A percentile compares a stretch with the other conserved stretches of the same genome.
These are phyloP conservation scores for Sebastolobus alascanus DNA, from an alignment of 2,797 vertebrate species.

Conservation along the genomic window DNA sequence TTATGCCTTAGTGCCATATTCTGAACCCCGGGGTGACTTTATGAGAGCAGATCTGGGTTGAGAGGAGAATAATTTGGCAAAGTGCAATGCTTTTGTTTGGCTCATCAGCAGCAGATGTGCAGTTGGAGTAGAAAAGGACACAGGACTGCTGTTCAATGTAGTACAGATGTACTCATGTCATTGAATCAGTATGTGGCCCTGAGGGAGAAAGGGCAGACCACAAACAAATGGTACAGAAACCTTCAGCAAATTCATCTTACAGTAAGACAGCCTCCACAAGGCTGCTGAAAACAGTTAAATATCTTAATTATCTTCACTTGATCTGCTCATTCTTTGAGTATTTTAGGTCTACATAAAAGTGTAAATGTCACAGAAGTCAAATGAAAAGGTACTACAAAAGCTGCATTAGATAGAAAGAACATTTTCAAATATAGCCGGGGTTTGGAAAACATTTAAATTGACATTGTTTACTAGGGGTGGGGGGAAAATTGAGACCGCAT, in stretches of 20 bases:
- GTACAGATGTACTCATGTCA: constrained; percentile 83
- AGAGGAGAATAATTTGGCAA: constrained; percentile 70
- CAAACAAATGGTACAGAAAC: constrained; percentile 70
- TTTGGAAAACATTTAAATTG: background rate
- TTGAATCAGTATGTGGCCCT: constrained; percentile 79
- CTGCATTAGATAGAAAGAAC: background rate
- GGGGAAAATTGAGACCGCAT: no score
- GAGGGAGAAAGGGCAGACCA: constrained; percentile 63
- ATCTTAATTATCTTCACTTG: constrained; percentile 11
- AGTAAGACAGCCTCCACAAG: constrained; percentile 21
- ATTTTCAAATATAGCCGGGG: background rate
- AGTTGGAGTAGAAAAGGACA: constrained; percentile 73
- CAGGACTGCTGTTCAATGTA: constrained; percentile 75
- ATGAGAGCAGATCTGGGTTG: constrained; percentile 44
- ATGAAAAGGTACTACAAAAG: background rate
- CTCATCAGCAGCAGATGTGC: constrained; percentile 82
- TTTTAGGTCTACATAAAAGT: background rate
- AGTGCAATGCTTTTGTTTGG: constrained; percentile 73
- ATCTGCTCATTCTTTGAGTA: constrained; percentile 1
- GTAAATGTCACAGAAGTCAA: background rate
- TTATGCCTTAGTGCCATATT: constrained; percentile 46
- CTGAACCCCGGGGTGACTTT: constrained; percentile 55
- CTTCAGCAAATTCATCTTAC: constrained; percentile 48
- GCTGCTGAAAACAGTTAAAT: constrained; percentile 21
- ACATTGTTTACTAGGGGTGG: background rate